phyloP scores from a whole-genome alignment of 2,797 vertebrate species.

The Peromyscus aztecus region DNA sequence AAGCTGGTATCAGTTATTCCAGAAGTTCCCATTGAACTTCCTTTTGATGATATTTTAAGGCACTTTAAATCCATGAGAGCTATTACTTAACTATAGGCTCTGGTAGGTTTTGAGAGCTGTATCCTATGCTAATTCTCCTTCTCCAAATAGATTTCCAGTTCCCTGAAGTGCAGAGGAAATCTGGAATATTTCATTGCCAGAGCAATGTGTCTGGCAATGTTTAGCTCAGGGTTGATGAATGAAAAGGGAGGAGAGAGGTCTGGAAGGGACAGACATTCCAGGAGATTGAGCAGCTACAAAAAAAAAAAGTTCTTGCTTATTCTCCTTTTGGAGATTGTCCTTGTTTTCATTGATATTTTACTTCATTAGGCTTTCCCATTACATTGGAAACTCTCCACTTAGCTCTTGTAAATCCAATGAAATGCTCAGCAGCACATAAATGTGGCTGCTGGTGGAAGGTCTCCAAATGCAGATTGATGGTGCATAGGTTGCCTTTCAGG shows the following conservation, averaged over 20 bases:
- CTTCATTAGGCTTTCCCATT: not conserved
- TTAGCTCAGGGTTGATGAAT: not conserved
- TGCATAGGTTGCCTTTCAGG: not conserved
- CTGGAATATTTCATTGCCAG: slow-evolving; percentile 63
- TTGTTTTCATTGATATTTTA: slow-evolving; percentile 18
- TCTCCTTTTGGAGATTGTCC: not conserved
- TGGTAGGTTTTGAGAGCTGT: slow-evolving; percentile 43
- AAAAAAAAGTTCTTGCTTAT: not conserved
- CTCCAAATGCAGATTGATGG: slow-evolving; percentile 9
- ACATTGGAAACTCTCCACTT: not conserved
- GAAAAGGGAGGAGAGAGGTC: not conserved
- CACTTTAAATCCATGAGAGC: slow-evolving; percentile 46
- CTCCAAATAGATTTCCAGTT: slow-evolving; percentile 71
- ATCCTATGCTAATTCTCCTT: slow-evolving; percentile 45
- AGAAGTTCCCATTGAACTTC: slow-evolving; percentile 41
- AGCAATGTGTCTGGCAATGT: slow-evolving; percentile 9
- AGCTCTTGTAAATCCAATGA: slow-evolving; percentile 53
- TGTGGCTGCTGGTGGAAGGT: not conserved
- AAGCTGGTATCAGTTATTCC: slow-evolving; percentile 9
- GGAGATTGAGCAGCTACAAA: not conserved
- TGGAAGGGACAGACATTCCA: not conserved
- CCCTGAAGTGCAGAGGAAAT: slow-evolving; percentile 28
- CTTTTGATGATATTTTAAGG: slow-evolving; percentile 66
- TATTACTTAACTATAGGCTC: not conserved
- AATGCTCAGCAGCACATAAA: not conserved